These are phyloP conservation scores for Turnix velox DNA, from an alignment of 2,113 vertebrate genomes.

Conservation along the genomic window DNA sequence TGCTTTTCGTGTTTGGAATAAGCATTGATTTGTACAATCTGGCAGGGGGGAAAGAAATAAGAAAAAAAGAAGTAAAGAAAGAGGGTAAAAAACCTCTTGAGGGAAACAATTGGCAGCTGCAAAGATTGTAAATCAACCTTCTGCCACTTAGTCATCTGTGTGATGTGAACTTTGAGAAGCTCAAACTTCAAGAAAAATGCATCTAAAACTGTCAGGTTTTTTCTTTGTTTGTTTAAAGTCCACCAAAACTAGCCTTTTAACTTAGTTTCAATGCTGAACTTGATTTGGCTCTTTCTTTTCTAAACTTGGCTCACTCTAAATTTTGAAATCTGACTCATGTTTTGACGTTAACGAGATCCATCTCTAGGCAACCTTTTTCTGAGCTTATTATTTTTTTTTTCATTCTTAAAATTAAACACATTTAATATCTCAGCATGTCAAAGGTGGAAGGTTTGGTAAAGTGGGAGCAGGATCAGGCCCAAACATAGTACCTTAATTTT, in stretches of 20 bases:
- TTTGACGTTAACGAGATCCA: background rate
- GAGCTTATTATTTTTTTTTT: background rate
- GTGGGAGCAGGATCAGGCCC: background rate
- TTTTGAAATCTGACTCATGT: background rate
- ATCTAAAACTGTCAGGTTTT: background rate
- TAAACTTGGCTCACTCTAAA: background rate
- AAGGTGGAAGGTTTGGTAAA: background rate
- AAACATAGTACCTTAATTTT: background rate
- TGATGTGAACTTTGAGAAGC: background rate
- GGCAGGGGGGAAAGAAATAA: background rate
- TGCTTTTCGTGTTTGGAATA: constrained; percentile 40
- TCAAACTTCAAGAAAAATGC: background rate
- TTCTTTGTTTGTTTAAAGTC: background rate
- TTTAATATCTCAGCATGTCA: background rate
- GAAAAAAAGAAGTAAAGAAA: background rate
- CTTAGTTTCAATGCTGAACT: background rate
- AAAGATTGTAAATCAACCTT: background rate
- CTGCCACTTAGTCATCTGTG: background rate
- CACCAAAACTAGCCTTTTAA: background rate
- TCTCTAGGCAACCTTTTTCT: background rate
- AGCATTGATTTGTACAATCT: constrained; percentile 21
- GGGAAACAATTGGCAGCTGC: background rate
- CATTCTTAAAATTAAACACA: background rate
- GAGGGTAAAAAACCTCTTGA: background rate
- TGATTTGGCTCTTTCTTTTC: background rate